Base-by-base conservation (phyloP, 2,888 invertebrate species). In the Hylaea fasciaria region DNA sequence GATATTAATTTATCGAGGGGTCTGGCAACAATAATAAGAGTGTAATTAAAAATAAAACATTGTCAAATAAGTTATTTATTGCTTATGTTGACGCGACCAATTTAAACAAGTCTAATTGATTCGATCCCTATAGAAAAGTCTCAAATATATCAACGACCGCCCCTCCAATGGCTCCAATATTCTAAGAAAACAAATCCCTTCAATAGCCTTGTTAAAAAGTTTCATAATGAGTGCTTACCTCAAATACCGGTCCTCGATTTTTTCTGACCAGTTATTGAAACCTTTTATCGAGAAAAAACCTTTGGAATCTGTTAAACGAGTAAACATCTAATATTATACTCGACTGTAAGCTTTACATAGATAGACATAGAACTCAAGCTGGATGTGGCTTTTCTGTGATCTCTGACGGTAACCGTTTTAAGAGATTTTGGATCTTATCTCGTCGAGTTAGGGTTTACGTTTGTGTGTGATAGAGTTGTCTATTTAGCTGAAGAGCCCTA, bases 251-350 rank as follows among this genome's bases (percentile, higher is more conserved):
- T 60, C 46, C 70, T 68, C 48, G 53, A 64, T 61, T 69, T 66
- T 65, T 55, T 32, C 78, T 85, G 85, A 79, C 82, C 84, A 78
- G 71, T 73, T 79, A 81, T 85, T 81, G 82, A 84, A 85, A 83
- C 81, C 80, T 79, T 81, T 78, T 74, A 64, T 59, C 59, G 69
- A 71, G 74, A 80, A 77, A 79, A 77, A 72, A 68, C 3, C 60
- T 75, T 79, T 69, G 75, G 73, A 76, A 80, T 78, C 81, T 73
- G 75, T 48, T 58, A 64, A 56, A 73, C 57, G 45, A 57, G 58
- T 66, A 67, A 78, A 56, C 74, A 72, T 69, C 22, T 50, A 3
- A 40, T 16, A 0, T 10, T 8, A 16, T 22, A 46, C 5, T 32
- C 41, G 2, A 46, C 13, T 29, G 13, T 32, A 11, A 47, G 46